phyloP scores from a whole-genome alignment of 2,113 vertebrate genomes.

The Entosphenus tridentatus region DNA sequence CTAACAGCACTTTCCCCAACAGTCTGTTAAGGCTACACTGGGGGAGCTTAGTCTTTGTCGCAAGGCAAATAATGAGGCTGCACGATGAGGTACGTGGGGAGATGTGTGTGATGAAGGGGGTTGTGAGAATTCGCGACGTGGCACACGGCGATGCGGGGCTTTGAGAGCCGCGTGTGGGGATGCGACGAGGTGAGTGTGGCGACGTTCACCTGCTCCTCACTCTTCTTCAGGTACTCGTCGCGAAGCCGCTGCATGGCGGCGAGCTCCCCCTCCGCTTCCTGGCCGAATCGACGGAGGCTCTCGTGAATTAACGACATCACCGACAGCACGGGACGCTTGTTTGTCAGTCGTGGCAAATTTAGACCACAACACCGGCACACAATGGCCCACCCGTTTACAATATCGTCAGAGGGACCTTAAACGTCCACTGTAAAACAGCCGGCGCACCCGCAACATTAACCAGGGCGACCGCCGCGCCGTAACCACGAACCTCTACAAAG shows the following conservation, averaged over 20 bases:
- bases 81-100: too few species aligned
- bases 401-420: neutral
- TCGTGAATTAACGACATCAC: neutral
- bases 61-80: too few species aligned
- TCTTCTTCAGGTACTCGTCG: neutral
- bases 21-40: too few species aligned
- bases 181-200: too few species aligned
- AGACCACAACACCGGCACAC: neutral
- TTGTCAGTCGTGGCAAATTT: neutral
- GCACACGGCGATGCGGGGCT: too few species aligned
- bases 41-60: too few species aligned
- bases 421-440: neutral
- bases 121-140: too few species aligned
- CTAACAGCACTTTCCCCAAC: too few species aligned
- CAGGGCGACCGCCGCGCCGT: neutral
- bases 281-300: neutral
- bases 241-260: neutral
- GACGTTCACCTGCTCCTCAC: neutral
- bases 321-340: neutral
- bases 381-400: neutral
- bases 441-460: neutral
- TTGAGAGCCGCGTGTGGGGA: too few species aligned
- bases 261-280: neutral
- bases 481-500: neutral
- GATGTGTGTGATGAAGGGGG: too few species aligned